A percentile compares a stretch with the other conserved stretches of the same genome.
Evolutionary conservation across 2,797 vertebrate genomes (phyloP).

Genomic region (Molossus alvarezi): DNA sequence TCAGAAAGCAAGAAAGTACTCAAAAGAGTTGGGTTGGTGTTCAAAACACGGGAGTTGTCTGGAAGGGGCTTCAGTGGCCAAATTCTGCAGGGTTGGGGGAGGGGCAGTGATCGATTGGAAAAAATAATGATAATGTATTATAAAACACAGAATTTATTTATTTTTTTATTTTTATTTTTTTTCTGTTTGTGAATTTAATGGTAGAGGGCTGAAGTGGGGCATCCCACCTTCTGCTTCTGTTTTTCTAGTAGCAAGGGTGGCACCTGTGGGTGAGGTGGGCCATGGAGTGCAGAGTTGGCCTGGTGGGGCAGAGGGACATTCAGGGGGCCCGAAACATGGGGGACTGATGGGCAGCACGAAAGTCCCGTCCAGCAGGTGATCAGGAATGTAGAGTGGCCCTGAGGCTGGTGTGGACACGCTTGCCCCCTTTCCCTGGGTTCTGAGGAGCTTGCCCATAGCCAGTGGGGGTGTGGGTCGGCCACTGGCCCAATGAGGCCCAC

Average conservation of each 20-base stretch:
- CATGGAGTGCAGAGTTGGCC: slow-evolving; percentile 29
- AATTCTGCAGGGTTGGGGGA: neutral
- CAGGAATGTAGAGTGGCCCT: slow-evolving; percentile 69
- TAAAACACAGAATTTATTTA: neutral
- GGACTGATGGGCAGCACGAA: neutral
- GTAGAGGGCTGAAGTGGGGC: neutral
- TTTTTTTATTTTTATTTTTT: no score
- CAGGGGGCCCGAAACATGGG: neutral
- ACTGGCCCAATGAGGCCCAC: neutral
- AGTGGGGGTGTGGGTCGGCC: neutral
- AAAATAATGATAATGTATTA: neutral
- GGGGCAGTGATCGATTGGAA: neutral
- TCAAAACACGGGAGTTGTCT: neutral
- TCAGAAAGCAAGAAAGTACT: neutral
- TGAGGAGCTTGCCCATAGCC: neutral
- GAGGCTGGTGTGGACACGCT: neutral
- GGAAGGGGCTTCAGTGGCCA: neutral
- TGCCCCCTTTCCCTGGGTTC: no score
- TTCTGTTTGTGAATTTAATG: slow-evolving; percentile 75
- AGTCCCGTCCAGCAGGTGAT: neutral
- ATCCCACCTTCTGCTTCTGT: neutral
- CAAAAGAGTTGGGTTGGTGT: neutral
- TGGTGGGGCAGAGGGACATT: neutral
- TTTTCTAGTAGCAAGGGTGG: neutral
- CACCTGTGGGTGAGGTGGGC: neutral